These are phyloP conservation scores for Heliconius cydno DNA, from an alignment of 2,888 invertebrate genomes.

Conservation along the genomic window DNA sequence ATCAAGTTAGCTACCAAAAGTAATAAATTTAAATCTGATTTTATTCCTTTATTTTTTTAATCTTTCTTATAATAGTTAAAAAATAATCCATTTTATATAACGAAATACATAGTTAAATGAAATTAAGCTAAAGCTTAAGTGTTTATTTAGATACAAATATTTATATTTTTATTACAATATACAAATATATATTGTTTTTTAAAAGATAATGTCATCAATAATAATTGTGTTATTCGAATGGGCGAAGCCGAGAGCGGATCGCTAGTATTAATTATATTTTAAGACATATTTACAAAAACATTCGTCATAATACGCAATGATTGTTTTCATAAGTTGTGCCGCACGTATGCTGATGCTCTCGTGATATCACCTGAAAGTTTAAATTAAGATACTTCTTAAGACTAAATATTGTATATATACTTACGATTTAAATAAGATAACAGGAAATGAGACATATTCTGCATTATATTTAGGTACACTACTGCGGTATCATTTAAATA, in stretches of 20 bases:
- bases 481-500: slow-evolving; percentile 38
- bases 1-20: neutral
- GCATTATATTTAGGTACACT: slow-evolving; percentile 37
- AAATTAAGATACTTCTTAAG: slow-evolving; percentile 38
- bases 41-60: no score
- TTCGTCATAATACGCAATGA: slow-evolving; percentile 27
- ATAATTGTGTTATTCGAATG: no score
- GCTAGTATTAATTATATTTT: neutral
- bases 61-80: neutral
- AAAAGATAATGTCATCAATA: no score
- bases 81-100: neutral
- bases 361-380: slow-evolving; percentile 27
- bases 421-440: slow-evolving; percentile 47
- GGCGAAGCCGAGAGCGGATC: no score
- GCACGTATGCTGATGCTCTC: neutral
- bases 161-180: no score
- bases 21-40: no score
- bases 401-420: slow-evolving; percentile 43
- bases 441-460: slow-evolving; percentile 42
- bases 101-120: neutral
- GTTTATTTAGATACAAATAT: neutral
- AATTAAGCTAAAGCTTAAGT: neutral
- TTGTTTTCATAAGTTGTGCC: neutral
- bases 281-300: neutral
- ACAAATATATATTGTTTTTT: no score